These are phyloP conservation scores for Axea sp. DNA, from an alignment of 2,888 invertebrate species.

Conservation along the genomic window DNA sequence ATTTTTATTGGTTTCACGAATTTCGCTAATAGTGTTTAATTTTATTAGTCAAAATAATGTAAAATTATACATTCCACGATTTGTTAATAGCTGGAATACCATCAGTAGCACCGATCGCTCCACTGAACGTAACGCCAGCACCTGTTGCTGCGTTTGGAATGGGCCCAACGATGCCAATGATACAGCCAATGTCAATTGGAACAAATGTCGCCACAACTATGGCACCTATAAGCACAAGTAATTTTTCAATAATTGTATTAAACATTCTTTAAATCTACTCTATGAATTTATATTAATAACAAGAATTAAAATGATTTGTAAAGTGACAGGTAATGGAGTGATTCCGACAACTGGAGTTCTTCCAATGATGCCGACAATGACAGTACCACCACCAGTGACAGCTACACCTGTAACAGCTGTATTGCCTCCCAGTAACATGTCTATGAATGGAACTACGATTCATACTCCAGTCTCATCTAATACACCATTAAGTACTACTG, in stretches of 20 bases:
- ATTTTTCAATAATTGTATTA: neutral
- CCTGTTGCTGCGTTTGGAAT: slow-evolving; percentile 76
- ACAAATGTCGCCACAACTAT: slow-evolving; percentile 64
- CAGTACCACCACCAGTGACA: slow-evolving; percentile 62
- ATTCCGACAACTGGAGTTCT: slow-evolving; percentile 66
- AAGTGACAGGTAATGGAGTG: slow-evolving; percentile 67
- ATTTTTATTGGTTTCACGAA: neutral
- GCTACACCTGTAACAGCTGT: slow-evolving; percentile 60
- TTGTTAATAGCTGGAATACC: slow-evolving; percentile 67
- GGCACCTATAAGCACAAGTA: slow-evolving; percentile 67
- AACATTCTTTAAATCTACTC: neutral
- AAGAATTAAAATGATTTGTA: neutral
- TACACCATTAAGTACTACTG: slow-evolving; percentile 77
- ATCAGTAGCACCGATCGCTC: slow-evolving; percentile 72
- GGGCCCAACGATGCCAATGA: slow-evolving; percentile 70
- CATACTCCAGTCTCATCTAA: slow-evolving; percentile 77
- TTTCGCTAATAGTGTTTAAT: slow-evolving; percentile 22
- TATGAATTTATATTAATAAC: too few species aligned
- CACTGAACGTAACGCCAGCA: slow-evolving; percentile 74
- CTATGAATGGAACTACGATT: slow-evolving; percentile 68
- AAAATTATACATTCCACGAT: neutral
- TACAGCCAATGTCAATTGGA: slow-evolving; percentile 69
- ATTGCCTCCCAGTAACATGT: slow-evolving; percentile 55
- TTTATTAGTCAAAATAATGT: neutral
- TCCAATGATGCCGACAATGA: slow-evolving; percentile 65